Evolutionary conservation across 2,797 vertebrate species (phyloP).

Genomic region (Arnoldichthys spilopterus): DNA sequence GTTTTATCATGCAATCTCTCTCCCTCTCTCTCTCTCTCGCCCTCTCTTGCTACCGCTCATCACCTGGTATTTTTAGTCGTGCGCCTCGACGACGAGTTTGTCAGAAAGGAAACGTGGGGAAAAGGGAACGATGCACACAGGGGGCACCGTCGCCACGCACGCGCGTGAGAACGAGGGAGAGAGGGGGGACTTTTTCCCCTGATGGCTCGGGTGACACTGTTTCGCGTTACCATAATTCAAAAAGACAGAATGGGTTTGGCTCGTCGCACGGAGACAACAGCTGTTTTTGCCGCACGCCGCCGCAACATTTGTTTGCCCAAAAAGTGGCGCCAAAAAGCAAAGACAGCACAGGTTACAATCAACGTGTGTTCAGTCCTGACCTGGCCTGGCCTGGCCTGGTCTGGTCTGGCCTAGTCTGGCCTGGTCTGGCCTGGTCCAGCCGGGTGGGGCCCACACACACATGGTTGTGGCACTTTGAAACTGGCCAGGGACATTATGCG

Average conservation of each 20-base stretch:
- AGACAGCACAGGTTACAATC: constrained; percentile 72
- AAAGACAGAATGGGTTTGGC: constrained; percentile 96
- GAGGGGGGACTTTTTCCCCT: constrained; percentile 77
- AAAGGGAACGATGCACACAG: constrained; percentile 58
- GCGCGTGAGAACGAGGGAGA: constrained; percentile 19
- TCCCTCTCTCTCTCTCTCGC: constrained; percentile 44
- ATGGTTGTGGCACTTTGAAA: constrained; percentile 82
- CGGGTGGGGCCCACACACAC: constrained; percentile 65
- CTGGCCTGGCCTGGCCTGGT: constrained; percentile 67
- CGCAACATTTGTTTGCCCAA: constrained; percentile 72
- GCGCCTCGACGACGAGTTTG: constrained; percentile 62
- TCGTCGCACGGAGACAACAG: constrained; percentile 92
- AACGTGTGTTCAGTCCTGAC: constrained; percentile 91
- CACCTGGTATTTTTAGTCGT: constrained; percentile 69
- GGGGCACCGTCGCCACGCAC: constrained; percentile 76
- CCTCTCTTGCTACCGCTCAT: constrained; percentile 52
- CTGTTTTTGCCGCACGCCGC: constrained; percentile 72
- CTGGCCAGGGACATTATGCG: constrained; percentile 81
- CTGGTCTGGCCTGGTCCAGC: constrained; percentile 72
- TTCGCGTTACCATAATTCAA: constrained; percentile 96
- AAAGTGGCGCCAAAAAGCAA: constrained; percentile 47
- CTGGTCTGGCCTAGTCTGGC: too few relatives aligned
- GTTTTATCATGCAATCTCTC: constrained; percentile 60
- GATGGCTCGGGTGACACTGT: constrained; percentile 91
- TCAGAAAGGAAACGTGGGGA: constrained; percentile 54